These are phyloP conservation scores for Danio aesculapii DNA, from an alignment of 2,797 vertebrate species.

Conservation along the genomic window DNA sequence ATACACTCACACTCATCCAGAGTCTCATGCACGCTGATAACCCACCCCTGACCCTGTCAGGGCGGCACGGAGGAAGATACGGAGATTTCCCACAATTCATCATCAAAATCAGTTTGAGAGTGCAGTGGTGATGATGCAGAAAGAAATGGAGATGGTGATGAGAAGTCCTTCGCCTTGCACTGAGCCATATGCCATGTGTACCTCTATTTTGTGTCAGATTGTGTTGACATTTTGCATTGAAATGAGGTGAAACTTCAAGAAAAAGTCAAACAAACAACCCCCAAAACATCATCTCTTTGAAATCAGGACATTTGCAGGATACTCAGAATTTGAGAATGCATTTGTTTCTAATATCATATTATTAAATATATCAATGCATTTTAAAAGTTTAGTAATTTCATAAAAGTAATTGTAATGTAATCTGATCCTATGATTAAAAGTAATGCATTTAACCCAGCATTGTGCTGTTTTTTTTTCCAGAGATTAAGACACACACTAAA, in stretches of 20 bases:
- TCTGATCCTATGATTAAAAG: not conserved
- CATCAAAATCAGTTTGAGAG: constrained; percentile 61
- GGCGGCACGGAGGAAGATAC: constrained; percentile 76
- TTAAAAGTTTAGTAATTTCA: not conserved
- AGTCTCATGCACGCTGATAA: constrained; percentile 51
- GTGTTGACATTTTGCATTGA: constrained; percentile 40
- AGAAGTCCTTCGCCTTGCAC: constrained; percentile 47
- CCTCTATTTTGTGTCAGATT: constrained; percentile 15
- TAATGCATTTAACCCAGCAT: not conserved
- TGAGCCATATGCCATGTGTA: constrained; percentile 53
- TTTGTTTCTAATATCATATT: not conserved
- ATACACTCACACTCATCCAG: constrained; percentile 33
- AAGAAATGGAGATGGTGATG: constrained; percentile 63
- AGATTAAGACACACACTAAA: not conserved
- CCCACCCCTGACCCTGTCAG: constrained; percentile 43
- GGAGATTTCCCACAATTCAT: constrained; percentile 83
- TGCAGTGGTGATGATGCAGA: constrained; percentile 61
- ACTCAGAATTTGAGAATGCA: constrained; percentile 7
- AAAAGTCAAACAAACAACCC: constrained; percentile 24
- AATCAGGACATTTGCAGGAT: not conserved
- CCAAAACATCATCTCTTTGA: not conserved
- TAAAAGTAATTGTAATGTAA: not conserved
- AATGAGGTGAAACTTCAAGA: constrained; percentile 40
- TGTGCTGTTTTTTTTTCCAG: not conserved
- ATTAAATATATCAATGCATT: not conserved